Evolutionary conservation across 2,888 invertebrate species (phyloP), one percentile per base, ranked within the genome.

Genomic region (Agrypnus murinus): DNA sequence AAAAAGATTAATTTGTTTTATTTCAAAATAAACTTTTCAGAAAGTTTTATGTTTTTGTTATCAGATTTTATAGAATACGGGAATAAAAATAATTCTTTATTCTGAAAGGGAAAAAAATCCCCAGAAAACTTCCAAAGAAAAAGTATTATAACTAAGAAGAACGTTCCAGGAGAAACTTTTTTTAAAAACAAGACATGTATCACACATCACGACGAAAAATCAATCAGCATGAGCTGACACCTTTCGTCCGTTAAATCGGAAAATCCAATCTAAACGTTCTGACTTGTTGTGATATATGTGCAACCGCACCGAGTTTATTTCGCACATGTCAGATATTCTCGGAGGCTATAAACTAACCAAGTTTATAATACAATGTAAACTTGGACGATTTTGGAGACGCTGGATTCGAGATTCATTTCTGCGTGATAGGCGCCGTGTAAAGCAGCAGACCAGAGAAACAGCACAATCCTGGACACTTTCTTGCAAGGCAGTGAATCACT

Each of bases 301-400:
- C 65, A 74, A 77, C 75, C 77, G 75, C 75, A 77, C 75, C 62
- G 75, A 77, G 75, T 79, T 78, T 79, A 78, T 79, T 78, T 78
- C 75, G 73, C 74, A 76, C 75, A 77, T 71, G 78, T 77, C 78
- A 77, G 76, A 77, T 77, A 75, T 74, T 74, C 73, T 69, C 71
- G 10, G 53, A 74, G 65, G 69, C 76, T 73, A 77, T 77, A 77
- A 77, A 77, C 75, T 74, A 77, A 69, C 67, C 72, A 72, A 72
- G 53, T 72, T 72, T 70, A 59, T 66, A 67, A 73, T 57, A 71
- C 74, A 74, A 70, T 71, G 74, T 71, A 68, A 69, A 72, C 62
- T 72, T 74, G 69, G 66, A 55, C 60, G 72, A 70, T 69, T 64
- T 66, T 62, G 66, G 64, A 58, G 65, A 64, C 55, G 59, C 40